Conservation (phyloP, 2,888 invertebrate genomes). For the Synergus laeviventris region DNA sequence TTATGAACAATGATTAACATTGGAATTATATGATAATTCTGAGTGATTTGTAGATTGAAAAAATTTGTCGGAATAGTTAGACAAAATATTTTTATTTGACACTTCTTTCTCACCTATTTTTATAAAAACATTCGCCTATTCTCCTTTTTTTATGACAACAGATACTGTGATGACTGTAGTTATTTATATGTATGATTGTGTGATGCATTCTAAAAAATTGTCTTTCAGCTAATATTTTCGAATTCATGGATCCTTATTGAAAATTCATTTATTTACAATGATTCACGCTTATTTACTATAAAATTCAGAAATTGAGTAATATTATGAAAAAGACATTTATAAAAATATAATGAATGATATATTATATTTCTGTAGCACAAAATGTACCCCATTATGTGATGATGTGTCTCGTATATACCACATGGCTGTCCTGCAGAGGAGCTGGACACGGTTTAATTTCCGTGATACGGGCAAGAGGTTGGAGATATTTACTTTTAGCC, state of each 20-base stretch:
- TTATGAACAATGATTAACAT: too few species aligned
- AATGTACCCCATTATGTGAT: slow-evolving; percentile 87
- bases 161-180: too few species aligned
- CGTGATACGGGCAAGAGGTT: slow-evolving; percentile 83
- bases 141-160: too few species aligned
- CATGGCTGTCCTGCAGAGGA: slow-evolving; percentile 85
- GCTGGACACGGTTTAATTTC: slow-evolving; percentile 80
- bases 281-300: neutral
- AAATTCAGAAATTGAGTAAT: neutral
- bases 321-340: neutral
- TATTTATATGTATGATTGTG: too few species aligned
- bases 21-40: too few species aligned
- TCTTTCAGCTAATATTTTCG: neutral
- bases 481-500: slow-evolving; percentile 87
- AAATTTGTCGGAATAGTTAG: too few species aligned
- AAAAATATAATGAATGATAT: neutral
- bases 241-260: neutral
- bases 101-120: too few species aligned
- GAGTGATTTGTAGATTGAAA: too few species aligned
- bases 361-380: slow-evolving; percentile 79
- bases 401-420: slow-evolving; percentile 86
- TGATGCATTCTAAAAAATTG: too few species aligned
- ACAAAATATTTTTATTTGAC: too few species aligned
- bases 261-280: neutral
- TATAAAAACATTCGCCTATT: too few species aligned